These are phyloP conservation scores for Margarornis squamiger DNA, from an alignment of 2,797 vertebrate species.

Conservation along the genomic window DNA sequence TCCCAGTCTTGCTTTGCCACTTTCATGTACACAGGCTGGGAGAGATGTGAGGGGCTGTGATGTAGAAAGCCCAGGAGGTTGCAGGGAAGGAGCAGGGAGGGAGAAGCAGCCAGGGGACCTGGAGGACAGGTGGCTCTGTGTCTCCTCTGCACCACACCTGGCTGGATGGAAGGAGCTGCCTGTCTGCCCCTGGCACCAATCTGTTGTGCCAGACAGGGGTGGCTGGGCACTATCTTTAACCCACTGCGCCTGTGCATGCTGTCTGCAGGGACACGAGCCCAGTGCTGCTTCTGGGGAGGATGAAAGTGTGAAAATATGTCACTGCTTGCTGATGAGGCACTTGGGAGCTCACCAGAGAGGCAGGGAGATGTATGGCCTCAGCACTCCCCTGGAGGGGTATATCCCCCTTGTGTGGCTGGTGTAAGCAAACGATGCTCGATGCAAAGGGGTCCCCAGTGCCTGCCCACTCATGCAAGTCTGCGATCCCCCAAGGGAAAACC, in stretches of 20 bases:
- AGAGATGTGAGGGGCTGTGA: background rate
- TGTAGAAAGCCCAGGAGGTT: background rate
- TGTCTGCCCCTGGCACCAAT: background rate
- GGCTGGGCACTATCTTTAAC: background rate
- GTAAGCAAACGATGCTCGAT: background rate
- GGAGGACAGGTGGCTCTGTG: background rate
- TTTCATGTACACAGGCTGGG: background rate
- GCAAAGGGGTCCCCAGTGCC: background rate
- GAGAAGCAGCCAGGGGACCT: background rate
- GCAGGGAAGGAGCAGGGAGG: background rate
- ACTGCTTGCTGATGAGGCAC: background rate
- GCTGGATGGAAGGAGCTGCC: background rate
- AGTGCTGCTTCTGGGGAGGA: background rate
- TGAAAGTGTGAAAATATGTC: background rate
- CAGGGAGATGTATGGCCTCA: background rate
- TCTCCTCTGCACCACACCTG: background rate
- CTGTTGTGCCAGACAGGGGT: background rate
- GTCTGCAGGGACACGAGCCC: background rate
- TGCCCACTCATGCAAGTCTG: background rate
- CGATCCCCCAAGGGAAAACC: background rate
- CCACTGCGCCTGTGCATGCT: fast-evolving
- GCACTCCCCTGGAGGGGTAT: too few relatives aligned
- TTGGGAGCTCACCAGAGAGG: background rate
- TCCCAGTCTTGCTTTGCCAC: background rate
- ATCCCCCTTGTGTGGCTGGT: too few relatives aligned